Evolutionary conservation across 2,113 vertebrate species (phyloP), one percentile per base, ranked within the genome.

Genomic region (Chloropsis cyanopogon): DNA sequence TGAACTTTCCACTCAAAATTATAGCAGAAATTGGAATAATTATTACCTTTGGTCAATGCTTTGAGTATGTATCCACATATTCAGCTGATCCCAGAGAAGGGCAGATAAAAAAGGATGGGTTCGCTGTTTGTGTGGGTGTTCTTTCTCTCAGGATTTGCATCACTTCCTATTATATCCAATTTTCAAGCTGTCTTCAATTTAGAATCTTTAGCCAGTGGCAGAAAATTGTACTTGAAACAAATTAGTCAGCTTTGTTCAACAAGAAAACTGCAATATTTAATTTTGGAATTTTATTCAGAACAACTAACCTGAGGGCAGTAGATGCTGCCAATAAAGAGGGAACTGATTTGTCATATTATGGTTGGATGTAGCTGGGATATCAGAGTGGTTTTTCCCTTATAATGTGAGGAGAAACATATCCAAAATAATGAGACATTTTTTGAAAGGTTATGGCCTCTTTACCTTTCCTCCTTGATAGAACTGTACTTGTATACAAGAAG

Each of bases 221-320:
- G 53, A 76, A 93, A 68, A 88, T 26, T 39, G 35, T 85, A 41
- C 49, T 85, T 64, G 57, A 71, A 94, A 90, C 8, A 81, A 96
- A 96, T 94, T 93, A 87, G 31, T 79, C 88, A 68, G 56, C 23
- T 75, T 87, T 85, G 39, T 84, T 93, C 42, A 66, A 42, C 65
- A 92, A 44, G 37, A 92, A 85, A 85, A 42, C 29, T 21, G 57
- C 20, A 82, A 33, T 92, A 90, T 60, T 79, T 86, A 82, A 82
- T 92, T 93, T 59, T 90, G 53, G 75, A 87, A 79, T 85, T 85
- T 85, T 66, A 79, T 76, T 90, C 82, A 85, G 82, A 90, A 41
- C 57, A 82, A 90, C 70, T 68, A 75, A 78, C 82, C 65, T 54
- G n/a, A 75, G 73, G 77, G 81, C 53, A 87, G 33, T 70, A 78